Percentiles rank a stretch among this genome's conserved stretches.
phyloP scores from a whole-genome alignment of 2,797 vertebrate species.

The Uromys caudimaculatus region DNA sequence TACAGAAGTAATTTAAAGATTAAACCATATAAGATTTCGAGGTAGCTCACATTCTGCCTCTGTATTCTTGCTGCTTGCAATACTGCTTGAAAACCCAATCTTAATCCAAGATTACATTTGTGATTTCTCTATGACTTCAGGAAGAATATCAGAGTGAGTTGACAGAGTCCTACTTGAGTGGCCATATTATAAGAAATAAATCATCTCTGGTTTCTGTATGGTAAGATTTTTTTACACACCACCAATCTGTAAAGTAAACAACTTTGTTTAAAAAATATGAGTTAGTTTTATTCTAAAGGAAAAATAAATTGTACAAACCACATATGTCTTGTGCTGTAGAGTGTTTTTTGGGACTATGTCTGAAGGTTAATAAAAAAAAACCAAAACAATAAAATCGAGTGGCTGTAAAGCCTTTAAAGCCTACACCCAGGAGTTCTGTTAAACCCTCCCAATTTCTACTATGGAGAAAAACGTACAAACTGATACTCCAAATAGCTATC shows the following conservation, averaged over 20 bases:
- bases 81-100: background rate
- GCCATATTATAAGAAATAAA: background rate
- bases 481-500: background rate
- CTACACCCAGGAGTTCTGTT: background rate
- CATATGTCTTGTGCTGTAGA: background rate
- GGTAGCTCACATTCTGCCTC: background rate
- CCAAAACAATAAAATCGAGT: background rate
- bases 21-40: background rate
- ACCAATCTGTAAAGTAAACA: background rate
- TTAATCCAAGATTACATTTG: slow-evolving; percentile 45
- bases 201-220: background rate
- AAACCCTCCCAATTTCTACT: background rate
- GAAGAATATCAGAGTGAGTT: background rate
- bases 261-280: background rate
- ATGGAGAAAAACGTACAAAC: background rate
- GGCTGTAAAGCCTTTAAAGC: background rate
- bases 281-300: background rate
- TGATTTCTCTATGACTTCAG: slow-evolving; percentile 25
- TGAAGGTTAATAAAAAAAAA: background rate
- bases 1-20: slow-evolving; percentile 46
- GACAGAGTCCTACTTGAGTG: background rate
- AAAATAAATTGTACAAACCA: background rate
- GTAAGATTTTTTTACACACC: background rate
- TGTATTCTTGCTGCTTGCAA: background rate
- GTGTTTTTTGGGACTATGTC: background rate